A percentile compares a stretch with the other conserved stretches of the same genome.
Conservation (phyloP, 2,113 vertebrate species). For the Orientallactaga bullata region DNA sequence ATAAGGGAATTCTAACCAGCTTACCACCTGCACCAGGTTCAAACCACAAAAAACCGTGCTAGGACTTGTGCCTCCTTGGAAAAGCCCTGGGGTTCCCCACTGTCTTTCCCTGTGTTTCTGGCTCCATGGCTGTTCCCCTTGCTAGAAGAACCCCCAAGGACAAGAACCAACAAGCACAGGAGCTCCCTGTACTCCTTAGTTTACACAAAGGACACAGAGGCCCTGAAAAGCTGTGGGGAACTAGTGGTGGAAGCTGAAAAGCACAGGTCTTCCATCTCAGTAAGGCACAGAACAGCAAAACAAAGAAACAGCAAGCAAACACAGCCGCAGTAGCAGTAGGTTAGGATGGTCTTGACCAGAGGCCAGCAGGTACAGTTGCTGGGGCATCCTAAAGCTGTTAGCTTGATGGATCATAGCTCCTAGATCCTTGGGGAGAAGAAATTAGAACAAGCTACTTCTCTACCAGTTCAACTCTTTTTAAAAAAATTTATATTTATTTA, state of each 20-base stretch:
- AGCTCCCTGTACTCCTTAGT: neutral
- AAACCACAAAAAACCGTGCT: neutral
- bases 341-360: neutral
- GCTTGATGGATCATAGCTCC: neutral
- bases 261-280: neutral
- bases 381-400: neutral
- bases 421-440: neutral
- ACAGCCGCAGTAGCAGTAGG: neutral
- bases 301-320: neutral
- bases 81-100: neutral
- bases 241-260: neutral
- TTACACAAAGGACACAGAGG: neutral
- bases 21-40: neutral
- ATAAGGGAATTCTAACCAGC: neutral
- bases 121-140: neutral
- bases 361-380: neutral
- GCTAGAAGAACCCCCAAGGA: neutral
- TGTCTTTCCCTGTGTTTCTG: neutral
- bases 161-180: neutral
- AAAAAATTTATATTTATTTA: too few relatives aligned
- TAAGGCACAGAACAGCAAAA: neutral
- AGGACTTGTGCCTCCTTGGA: neutral
- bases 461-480: neutral
- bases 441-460: neutral
- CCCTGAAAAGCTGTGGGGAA: neutral